Conservation (phyloP, 1,140 invertebrate species). For the Drosophila tsacasi region DNA sequence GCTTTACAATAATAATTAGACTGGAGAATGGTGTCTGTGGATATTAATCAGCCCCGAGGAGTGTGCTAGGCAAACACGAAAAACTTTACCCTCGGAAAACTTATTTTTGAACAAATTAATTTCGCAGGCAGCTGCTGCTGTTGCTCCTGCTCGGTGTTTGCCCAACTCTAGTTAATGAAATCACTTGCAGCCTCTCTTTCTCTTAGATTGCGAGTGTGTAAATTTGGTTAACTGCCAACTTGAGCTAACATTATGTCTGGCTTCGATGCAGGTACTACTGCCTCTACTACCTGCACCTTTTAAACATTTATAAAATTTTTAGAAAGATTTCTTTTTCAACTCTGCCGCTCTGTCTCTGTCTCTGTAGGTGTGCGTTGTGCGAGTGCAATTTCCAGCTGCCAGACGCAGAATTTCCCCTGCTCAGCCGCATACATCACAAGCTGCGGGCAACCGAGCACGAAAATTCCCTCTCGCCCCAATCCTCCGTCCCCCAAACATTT, state of each 20-base stretch:
- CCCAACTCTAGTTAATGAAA: slow-evolving; percentile 84
- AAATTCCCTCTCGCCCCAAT: slow-evolving; percentile 3
- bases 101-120: slow-evolving; percentile 84
- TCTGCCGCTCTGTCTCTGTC: neutral
- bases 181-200: slow-evolving; percentile 61
- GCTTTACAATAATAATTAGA: slow-evolving; percentile 63
- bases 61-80: slow-evolving; percentile 48
- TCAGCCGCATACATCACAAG: slow-evolving; percentile 42
- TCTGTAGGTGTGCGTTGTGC: slow-evolving; percentile 24
- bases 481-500: neutral
- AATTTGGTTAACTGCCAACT: slow-evolving; percentile 77
- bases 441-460: slow-evolving; percentile 28
- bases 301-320: slow-evolving; percentile 45
- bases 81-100: slow-evolving; percentile 73
- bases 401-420: slow-evolving; percentile 54
- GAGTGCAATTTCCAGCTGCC: slow-evolving; percentile 78
- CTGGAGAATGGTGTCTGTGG: slow-evolving; percentile 8
- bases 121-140: slow-evolving; percentile 42
- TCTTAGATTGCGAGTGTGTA: slow-evolving; percentile 69
- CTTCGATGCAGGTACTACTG: slow-evolving; percentile 53
- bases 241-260: slow-evolving; percentile 65
- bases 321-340: slow-evolving; percentile 30
- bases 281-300: slow-evolving; percentile 20
- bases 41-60: slow-evolving; percentile 67
- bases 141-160: slow-evolving; percentile 38